phyloP scores from a whole-genome alignment of 2,888 invertebrate genomes.

The Ischnura elegans region DNA sequence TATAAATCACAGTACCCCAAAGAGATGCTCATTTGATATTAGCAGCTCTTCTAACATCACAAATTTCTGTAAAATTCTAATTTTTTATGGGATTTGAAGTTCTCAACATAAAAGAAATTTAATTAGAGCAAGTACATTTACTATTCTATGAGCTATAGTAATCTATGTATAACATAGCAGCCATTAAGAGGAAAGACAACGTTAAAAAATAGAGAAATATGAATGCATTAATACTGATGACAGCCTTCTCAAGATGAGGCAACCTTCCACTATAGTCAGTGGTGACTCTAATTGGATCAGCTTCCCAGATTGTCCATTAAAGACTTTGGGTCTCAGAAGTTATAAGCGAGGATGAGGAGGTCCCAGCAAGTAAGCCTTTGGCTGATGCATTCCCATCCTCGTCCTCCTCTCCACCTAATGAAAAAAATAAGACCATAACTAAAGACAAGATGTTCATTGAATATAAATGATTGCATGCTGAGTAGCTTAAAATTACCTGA shows the following conservation, averaged over 20 bases:
- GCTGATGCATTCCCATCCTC: constrained; percentile 32
- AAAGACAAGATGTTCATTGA: background rate
- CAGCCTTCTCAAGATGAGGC: background rate
- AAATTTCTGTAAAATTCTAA: too few species aligned
- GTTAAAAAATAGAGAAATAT: background rate
- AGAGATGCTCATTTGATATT: too few species aligned
- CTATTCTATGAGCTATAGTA: background rate
- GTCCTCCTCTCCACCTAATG: constrained; percentile 45
- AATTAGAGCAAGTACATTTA: too few species aligned
- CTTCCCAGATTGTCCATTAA: background rate
- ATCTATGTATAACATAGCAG: background rate
- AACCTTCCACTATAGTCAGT: too few species aligned
- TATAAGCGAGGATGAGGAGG: constrained; percentile 25
- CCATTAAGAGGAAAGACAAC: background rate
- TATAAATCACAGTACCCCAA: too few species aligned
- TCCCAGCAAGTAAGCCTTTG: constrained; percentile 33
- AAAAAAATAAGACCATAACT: background rate
- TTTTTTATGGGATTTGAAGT: too few species aligned
- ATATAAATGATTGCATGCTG: background rate
- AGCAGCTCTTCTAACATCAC: too few species aligned
- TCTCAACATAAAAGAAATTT: too few species aligned
- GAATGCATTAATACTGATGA: background rate
- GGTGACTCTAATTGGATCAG: too few species aligned
- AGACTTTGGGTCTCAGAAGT: constrained; percentile 47
- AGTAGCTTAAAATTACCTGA: background rate